phyloP scores from a whole-genome alignment of 2,113 vertebrate species.

The Cololabis saira region DNA sequence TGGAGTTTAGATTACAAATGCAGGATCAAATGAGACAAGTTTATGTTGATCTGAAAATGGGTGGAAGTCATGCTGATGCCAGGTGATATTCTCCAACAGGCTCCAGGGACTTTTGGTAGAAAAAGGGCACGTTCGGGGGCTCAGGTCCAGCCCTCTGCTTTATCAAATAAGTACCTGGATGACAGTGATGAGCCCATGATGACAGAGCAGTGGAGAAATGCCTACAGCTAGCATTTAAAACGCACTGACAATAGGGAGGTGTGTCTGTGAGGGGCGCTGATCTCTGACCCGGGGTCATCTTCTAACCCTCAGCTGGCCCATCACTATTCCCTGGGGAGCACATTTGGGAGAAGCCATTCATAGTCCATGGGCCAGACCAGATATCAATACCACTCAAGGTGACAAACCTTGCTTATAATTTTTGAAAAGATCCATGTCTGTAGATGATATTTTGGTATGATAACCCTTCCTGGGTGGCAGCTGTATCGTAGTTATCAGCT shows the following conservation, averaged over 20 bases:
- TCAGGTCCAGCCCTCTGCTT: too few species aligned
- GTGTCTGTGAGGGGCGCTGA: conserved; percentile 44
- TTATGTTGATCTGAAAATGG: neutral
- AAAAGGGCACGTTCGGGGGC: conserved; percentile 16
- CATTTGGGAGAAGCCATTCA: conserved; percentile 36
- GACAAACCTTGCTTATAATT: too few species aligned
- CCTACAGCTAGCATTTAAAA: conserved; percentile 61
- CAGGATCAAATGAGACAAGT: neutral
- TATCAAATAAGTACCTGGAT: conserved; percentile 55
- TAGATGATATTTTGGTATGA: too few species aligned
- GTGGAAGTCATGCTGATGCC: conserved; percentile 2
- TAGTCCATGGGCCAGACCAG: too few species aligned
- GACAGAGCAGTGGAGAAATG: conserved; percentile 55
- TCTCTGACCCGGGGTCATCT: conserved; percentile 70
- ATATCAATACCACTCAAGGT: too few species aligned
- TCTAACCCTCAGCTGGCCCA: conserved; percentile 41
- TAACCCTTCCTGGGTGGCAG: too few species aligned
- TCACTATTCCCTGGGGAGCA: conserved; percentile 42
- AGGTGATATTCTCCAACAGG: neutral
- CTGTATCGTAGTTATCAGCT: too few species aligned
- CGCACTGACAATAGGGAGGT: conserved; percentile 55
- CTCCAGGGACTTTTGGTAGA: neutral
- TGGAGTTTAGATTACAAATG: too few species aligned
- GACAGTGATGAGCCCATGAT: conserved; percentile 74
- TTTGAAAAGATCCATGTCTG: too few species aligned